phyloP scores from a whole-genome alignment of 64 coral and sea anemone genomes.

The Hydrozoanthus tunicans region DNA sequence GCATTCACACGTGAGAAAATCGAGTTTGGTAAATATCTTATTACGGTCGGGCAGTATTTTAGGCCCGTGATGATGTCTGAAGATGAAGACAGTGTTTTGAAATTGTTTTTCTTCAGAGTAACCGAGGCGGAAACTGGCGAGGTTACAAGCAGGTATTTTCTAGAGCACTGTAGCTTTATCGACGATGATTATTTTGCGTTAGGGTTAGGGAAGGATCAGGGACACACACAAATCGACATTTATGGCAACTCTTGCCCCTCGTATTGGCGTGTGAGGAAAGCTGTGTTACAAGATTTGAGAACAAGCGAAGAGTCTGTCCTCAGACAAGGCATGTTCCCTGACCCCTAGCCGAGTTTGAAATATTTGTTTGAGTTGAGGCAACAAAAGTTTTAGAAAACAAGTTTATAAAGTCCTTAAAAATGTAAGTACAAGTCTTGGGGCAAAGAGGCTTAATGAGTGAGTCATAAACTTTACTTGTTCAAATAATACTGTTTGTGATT shows the following conservation, averaged over 20 bases:
- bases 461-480: too few relatives aligned
- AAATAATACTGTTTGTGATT: too few relatives aligned
- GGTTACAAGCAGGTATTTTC: conserved; percentile 68
- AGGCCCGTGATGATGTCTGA: conserved; percentile 77
- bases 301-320: conserved; percentile 7
- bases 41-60: conserved; percentile 81
- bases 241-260: conserved; percentile 77
- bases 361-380: too few relatives aligned
- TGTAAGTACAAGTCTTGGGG: too few relatives aligned
- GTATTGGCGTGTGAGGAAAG: conserved; percentile 58
- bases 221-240: conserved; percentile 70
- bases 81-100: conserved; percentile 82
- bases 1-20: conserved; percentile 80
- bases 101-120: conserved; percentile 78
- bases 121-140: conserved; percentile 67
- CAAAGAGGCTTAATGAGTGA: too few relatives aligned
- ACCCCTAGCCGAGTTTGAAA: neutral
- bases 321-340: neutral
- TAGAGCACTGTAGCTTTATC: conserved; percentile 81
- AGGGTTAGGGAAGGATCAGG: conserved; percentile 59
- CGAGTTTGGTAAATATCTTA: conserved; percentile 52
- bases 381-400: too few relatives aligned
- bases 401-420: too few relatives aligned
- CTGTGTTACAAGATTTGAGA: conserved; percentile 39
- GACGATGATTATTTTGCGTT: conserved; percentile 85